phyloP scores from a whole-genome alignment of 2,888 invertebrate genomes.

The Caenorhabditis sp. region DNA sequence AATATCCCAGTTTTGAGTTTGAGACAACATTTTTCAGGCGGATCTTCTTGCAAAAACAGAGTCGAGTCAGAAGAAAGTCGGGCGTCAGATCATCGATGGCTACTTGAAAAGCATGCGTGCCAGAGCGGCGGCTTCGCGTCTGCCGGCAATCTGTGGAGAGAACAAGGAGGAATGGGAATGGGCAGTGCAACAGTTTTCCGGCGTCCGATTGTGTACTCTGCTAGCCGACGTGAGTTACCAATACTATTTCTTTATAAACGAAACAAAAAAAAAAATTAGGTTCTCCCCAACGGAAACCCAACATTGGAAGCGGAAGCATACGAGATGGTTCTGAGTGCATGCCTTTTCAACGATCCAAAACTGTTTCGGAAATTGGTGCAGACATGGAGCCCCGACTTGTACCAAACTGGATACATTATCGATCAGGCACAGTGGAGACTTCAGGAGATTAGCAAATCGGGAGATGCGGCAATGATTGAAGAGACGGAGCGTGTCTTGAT shows the following conservation, averaged over 20 bases:
- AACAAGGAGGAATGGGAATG: slow-evolving; percentile 81
- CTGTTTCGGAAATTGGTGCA: slow-evolving; percentile 76
- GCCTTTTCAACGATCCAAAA: slow-evolving; percentile 67
- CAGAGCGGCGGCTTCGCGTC: slow-evolving; percentile 64
- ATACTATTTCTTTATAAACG: slow-evolving; percentile 59
- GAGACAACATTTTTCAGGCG: slow-evolving; percentile 37
- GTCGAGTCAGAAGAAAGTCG: slow-evolving; percentile 63
- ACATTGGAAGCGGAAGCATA: slow-evolving; percentile 81
- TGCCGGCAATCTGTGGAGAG: slow-evolving; percentile 70
- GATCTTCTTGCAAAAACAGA: slow-evolving; percentile 57
- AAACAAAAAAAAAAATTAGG: too few species aligned
- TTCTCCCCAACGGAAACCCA: slow-evolving; percentile 77
- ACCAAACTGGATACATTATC: slow-evolving; percentile 74
- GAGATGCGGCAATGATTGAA: neutral
- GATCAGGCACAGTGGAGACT: slow-evolving; percentile 65
- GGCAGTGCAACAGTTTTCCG: slow-evolving; percentile 78
- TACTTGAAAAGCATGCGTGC: slow-evolving; percentile 67
- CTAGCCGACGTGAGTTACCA: slow-evolving; percentile 63
- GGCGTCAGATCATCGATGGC: slow-evolving; percentile 74
- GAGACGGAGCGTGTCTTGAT: slow-evolving; percentile 48
- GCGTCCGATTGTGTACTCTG: slow-evolving; percentile 58
- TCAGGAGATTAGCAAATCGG: slow-evolving; percentile 39
- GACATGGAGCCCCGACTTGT: slow-evolving; percentile 79
- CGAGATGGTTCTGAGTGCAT: slow-evolving; percentile 71
- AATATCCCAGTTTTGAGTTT: neutral